Base-by-base conservation (phyloP, 2,113 vertebrate genomes). In the Phaetusa simplex region DNA sequence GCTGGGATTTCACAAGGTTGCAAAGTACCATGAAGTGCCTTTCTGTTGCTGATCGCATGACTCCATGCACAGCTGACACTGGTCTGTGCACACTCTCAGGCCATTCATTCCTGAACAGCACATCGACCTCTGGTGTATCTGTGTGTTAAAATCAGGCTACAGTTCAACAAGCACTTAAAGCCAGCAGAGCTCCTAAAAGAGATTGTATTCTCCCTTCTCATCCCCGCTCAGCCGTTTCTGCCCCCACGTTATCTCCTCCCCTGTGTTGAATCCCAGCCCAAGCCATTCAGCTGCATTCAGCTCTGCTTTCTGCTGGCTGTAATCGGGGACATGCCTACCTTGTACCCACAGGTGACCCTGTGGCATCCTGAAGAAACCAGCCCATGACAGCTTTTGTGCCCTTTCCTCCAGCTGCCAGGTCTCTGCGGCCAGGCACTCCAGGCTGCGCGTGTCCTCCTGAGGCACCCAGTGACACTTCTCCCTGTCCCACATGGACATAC, bases 401-500 rank as follows among this genome's bases (percentile, higher is more conserved):
- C 16, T 72, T 80, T 76, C 24, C 36, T 86, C 55, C 67, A 50
- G 26, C 50, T 88, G 13, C 22, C 30, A 65, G 7, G 8, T 58
- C 32, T 89, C 61, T 62, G 73, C 50, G 56, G 23, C 23, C 27
- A 27, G 19, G 36, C 0, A 0, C 14, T 74, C 19, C 5, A 8
- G 74, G 32, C 40, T 82, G 11, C 21, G 14, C 67, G 16, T 65
- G 30, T 88, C 52, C 36, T 86, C 14, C 50, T 55, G 69, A 74
- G 47, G 29, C n/a, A 92, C 6, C 5, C 5, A 3, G 9, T 78
- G 24, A 32, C 34, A 77, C 18, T 21, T 84, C 8, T 83, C 26
- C 5, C 19, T 78, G 59, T 83, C 67, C 42, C 3, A 0, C 0
- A 1, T 32, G 21, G 36, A 62, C 8, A 43, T 49, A 1, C 0